Evolutionary conservation across 2,797 vertebrate species (phyloP).

Genomic region (Catostomus latipinnis): DNA sequence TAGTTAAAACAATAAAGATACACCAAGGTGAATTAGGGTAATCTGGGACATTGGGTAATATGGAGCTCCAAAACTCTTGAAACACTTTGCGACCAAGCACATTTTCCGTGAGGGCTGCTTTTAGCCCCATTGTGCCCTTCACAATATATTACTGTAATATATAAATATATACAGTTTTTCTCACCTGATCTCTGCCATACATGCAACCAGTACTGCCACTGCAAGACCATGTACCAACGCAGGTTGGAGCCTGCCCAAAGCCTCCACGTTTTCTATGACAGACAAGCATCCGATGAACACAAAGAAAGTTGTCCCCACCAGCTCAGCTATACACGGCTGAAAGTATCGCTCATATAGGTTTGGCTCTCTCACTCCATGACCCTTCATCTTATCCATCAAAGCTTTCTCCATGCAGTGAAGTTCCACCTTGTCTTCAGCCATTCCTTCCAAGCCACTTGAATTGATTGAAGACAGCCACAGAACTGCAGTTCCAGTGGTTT

Average conservation of each 20-base stretch:
- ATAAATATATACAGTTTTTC: background rate
- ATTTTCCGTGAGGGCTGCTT: too few relatives aligned
- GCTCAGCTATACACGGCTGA: conserved; percentile 87
- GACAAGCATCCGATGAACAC: conserved; percentile 87
- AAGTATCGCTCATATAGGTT: conserved; percentile 71
- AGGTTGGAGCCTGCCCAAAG: conserved; percentile 79
- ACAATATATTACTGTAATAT: too few relatives aligned
- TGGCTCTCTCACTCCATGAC: conserved; percentile 30
- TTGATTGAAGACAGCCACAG: background rate
- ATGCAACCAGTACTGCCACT: conserved; percentile 73
- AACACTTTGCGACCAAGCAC: too few relatives aligned
- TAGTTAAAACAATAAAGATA: background rate
- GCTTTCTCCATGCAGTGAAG: conserved; percentile 57
- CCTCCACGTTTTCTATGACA: conserved; percentile 74
- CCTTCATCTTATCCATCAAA: conserved; percentile 56
- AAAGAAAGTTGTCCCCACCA: conserved; percentile 85
- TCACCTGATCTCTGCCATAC: conserved; percentile 87
- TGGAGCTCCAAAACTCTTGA: too few relatives aligned
- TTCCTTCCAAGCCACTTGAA: background rate
- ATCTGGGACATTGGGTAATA: background rate
- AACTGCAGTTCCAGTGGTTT: background rate
- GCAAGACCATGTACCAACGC: conserved; percentile 88
- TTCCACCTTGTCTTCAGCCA: conserved; percentile 68
- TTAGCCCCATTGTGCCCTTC: too few relatives aligned
- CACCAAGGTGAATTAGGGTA: too few relatives aligned